A percentile compares a stretch with the other conserved stretches of the same genome.
Evolutionary conservation across 35 echinoderm and acorn worm species (phyloP).

Genomic region (Nesometra sesokonis): DNA sequence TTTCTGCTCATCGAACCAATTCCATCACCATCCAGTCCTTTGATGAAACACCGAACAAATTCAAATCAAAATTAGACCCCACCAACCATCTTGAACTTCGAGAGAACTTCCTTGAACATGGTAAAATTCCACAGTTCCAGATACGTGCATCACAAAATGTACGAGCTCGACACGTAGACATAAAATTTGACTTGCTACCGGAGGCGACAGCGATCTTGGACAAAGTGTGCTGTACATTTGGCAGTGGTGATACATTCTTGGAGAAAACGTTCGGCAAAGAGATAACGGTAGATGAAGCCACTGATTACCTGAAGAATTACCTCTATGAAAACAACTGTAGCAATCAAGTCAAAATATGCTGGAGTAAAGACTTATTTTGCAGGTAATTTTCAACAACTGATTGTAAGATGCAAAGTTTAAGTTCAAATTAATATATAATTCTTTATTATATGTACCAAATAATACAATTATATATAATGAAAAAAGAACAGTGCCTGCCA

Average conservation of each 20-base stretch:
- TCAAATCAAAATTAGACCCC: conserved; percentile 63
- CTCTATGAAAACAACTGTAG: conserved; percentile 53
- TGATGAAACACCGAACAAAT: conserved; percentile 63
- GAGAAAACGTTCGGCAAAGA: conserved; percentile 47
- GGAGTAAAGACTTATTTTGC: conserved; percentile 91
- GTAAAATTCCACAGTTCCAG: conserved; percentile 51
- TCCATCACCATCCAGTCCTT: conserved; percentile 35
- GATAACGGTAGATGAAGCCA: conserved; percentile 46
- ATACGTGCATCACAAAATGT: conserved; percentile 40
- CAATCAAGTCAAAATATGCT: conserved; percentile 60
- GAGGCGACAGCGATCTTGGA: conserved; percentile 67
- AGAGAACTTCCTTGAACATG: conserved; percentile 49
- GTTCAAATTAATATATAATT: no score
- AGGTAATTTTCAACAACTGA: conserved; percentile 23
- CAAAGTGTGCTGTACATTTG: conserved; percentile 56
- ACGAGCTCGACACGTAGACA: conserved; percentile 25
- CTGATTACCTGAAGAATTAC: conserved; percentile 35
- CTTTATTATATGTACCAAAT: no score
- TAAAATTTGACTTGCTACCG: conserved; percentile 44
- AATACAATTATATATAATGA: no score
- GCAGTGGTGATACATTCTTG: conserved; percentile 43
- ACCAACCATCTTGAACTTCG: conserved; percentile 79
- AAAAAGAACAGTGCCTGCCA: no score
- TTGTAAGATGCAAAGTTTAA: no score
- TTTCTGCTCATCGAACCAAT: neutral